phyloP scores from a whole-genome alignment of 2,888 invertebrate genomes.

The Pantelozetes paolii region DNA sequence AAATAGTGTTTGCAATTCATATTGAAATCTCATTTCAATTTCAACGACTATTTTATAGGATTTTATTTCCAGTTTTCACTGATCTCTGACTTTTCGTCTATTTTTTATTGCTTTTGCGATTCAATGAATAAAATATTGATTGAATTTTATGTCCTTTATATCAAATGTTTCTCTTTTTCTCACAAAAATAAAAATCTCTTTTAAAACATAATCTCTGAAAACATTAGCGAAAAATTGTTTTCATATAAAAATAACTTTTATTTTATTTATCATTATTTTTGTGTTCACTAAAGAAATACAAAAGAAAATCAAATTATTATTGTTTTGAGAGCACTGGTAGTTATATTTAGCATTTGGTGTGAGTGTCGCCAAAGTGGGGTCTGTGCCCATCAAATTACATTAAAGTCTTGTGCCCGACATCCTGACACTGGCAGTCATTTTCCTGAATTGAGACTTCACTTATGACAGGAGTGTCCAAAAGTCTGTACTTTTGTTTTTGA shows the following conservation, averaged over 20 bases:
- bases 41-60: not conserved
- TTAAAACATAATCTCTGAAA: not conserved
- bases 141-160: not conserved
- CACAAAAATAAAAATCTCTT: too few relatives aligned
- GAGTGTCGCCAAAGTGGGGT: constrained; percentile 29
- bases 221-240: constrained; percentile 2
- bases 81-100: not conserved
- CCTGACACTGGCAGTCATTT: constrained; percentile 30
- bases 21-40: not conserved
- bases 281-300: not conserved
- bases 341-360: constrained; percentile 4
- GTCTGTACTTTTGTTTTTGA: too few relatives aligned
- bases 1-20: too few relatives aligned
- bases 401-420: constrained; percentile 23
- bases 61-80: not conserved
- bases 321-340: constrained; percentile 18
- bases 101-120: not conserved
- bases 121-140: constrained; percentile 26
- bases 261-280: constrained; percentile 30
- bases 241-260: constrained; percentile 14
- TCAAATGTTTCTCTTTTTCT: not conserved
- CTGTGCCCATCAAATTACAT: constrained; percentile 36
- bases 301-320: constrained; percentile 25
- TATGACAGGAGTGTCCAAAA: not conserved
- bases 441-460: constrained; percentile 20